These are phyloP conservation scores for Danio aesculapii DNA, from an alignment of 2,797 vertebrate genomes.

Conservation along the genomic window DNA sequence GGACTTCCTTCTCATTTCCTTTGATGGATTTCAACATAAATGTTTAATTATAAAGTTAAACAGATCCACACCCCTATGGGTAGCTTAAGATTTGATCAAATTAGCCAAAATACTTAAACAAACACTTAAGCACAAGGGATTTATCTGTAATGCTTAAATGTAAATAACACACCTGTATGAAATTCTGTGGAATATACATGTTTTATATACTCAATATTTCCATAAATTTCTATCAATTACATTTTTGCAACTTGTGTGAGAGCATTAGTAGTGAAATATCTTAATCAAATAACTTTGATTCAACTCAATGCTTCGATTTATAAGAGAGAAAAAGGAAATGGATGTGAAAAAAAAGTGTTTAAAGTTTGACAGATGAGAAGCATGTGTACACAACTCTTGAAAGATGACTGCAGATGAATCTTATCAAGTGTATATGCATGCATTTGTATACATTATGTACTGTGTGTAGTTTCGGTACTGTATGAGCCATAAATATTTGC, in stretches of 20 bases:
- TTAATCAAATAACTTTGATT: too few relatives aligned
- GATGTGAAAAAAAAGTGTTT: neutral
- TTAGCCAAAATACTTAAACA: neutral
- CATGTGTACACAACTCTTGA: slow-evolving; percentile 18
- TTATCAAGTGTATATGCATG: slow-evolving; percentile 16
- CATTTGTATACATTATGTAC: neutral
- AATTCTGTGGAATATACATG: neutral
- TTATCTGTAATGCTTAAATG: neutral
- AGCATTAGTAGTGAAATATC: too few relatives aligned
- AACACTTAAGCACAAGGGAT: neutral
- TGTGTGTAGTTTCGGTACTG: neutral
- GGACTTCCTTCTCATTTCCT: neutral
- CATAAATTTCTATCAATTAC: too few relatives aligned
- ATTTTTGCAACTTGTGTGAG: too few relatives aligned
- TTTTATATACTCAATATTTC: neutral
- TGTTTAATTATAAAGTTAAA: slow-evolving; percentile 10
- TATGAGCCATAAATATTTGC: neutral
- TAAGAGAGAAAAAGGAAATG: neutral
- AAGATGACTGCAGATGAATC: neutral
- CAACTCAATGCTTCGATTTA: neutral
- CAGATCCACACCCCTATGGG: neutral
- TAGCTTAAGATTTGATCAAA: neutral
- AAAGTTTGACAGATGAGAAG: neutral
- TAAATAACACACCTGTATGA: neutral
- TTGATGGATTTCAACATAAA: slow-evolving; percentile 13